These are phyloP conservation scores for Ondatra zibethicus DNA, from an alignment of 2,113 vertebrate species.

Conservation along the genomic window DNA sequence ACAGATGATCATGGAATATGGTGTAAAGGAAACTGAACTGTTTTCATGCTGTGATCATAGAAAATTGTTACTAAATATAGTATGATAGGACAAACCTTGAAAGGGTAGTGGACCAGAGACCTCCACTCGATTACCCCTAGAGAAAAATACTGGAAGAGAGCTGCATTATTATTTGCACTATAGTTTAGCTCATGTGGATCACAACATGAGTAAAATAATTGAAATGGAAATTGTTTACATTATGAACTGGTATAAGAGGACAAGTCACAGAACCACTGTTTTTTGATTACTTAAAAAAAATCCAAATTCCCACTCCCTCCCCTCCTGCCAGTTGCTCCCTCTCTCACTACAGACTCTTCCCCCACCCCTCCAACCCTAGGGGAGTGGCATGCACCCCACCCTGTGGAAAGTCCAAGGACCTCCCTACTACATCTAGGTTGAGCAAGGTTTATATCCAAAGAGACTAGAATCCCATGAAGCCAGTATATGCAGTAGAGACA, in stretches of 20 bases:
- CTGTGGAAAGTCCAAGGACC: too few relatives aligned
- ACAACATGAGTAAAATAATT: not conserved
- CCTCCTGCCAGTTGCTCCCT: too few relatives aligned
- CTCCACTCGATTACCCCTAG: not conserved
- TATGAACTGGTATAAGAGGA: slow-evolving; percentile 11
- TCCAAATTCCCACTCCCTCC: too few relatives aligned
- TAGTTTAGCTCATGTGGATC: not conserved
- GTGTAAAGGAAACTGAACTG: not conserved
- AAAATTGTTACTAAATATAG: not conserved
- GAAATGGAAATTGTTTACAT: slow-evolving; percentile 12
- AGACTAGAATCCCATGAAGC: too few relatives aligned
- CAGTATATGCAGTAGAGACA: too few relatives aligned
- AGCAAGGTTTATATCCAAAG: too few relatives aligned
- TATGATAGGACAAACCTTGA: not conserved
- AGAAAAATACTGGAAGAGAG: not conserved
- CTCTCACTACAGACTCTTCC: too few relatives aligned
- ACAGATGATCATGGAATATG: not conserved
- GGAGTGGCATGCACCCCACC: too few relatives aligned
- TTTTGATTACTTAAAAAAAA: too few relatives aligned
- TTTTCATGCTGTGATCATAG: not conserved
- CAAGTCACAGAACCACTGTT: not conserved
- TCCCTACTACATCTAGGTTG: too few relatives aligned
- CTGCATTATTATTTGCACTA: not conserved
- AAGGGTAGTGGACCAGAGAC: not conserved
- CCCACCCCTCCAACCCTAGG: too few relatives aligned